Conservation (phyloP, 2,113 vertebrate species). For the Sceloporus undulatus region DNA sequence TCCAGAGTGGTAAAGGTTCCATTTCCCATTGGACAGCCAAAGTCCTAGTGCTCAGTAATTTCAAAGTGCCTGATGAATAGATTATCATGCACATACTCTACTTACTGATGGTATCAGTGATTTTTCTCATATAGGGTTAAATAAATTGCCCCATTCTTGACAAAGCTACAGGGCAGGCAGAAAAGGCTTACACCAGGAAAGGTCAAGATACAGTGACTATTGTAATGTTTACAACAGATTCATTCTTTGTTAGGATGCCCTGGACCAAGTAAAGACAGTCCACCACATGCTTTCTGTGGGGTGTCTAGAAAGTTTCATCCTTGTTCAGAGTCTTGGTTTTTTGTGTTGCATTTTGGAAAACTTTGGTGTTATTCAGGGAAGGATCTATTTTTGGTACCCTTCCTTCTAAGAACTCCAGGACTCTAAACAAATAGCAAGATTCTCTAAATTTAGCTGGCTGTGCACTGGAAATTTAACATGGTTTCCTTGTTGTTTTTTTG, state of each 20-base stretch:
- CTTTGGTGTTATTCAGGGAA: too few species aligned
- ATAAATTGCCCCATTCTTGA: not conserved
- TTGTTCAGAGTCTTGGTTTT: too few species aligned
- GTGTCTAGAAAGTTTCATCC: too few species aligned
- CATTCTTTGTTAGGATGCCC: too few species aligned
- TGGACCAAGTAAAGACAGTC: too few species aligned
- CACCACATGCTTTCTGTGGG: too few species aligned
- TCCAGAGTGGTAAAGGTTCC: not conserved
- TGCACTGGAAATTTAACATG: not conserved
- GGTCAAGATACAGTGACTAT: not conserved
- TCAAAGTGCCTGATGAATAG: not conserved
- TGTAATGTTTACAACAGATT: too few species aligned
- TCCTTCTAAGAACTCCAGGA: too few species aligned
- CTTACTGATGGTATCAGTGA: not conserved
- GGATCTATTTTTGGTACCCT: too few species aligned
- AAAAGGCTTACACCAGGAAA: not conserved
- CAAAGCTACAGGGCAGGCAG: not conserved
- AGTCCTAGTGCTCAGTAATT: not conserved
- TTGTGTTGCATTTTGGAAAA: too few species aligned
- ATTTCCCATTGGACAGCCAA: not conserved
- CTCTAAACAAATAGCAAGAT: not conserved
- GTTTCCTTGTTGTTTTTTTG: slow-evolving; percentile 9
- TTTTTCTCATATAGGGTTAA: too few species aligned
- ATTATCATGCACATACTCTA: not conserved
- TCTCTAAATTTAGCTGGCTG: not conserved